Evolutionary conservation across 1,140 invertebrate species (phyloP).

Genomic region (Heterodera schachtii): DNA sequence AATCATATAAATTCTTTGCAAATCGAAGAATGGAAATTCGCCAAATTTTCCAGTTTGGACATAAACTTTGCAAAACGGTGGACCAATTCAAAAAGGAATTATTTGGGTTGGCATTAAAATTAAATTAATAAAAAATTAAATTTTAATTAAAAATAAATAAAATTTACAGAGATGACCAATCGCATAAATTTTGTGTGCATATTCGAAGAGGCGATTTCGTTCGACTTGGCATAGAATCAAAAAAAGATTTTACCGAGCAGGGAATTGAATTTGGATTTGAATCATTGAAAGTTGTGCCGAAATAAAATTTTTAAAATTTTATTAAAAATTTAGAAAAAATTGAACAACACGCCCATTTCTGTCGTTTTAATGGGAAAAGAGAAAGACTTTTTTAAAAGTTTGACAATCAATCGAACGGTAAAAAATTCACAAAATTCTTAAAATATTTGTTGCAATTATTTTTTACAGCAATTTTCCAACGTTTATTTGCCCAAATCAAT

Average conservation of each 20-base stretch:
- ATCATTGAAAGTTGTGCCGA: constrained; percentile 9
- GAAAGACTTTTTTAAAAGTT: constrained; percentile 6
- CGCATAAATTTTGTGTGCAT: constrained; percentile 28
- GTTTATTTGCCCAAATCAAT: constrained; percentile 28
- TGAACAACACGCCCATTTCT: neutral
- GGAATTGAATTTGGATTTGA: constrained; percentile 24
- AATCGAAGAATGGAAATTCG: neutral
- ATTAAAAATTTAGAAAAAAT: constrained; percentile 1
- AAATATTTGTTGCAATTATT: neutral
- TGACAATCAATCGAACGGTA: constrained; percentile 10
- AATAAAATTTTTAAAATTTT: neutral
- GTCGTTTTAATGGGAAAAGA: constrained; percentile 13
- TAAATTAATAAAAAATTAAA: neutral
- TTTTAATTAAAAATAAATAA: neutral
- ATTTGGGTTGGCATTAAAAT: neutral
- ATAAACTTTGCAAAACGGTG: neutral
- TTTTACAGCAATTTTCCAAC: neutral
- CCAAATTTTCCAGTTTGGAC: neutral
- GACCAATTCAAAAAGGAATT: neutral
- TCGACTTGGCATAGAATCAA: neutral
- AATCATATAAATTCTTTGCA: neutral
- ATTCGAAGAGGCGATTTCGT: constrained; percentile 14
- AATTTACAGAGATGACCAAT: constrained; percentile 5
- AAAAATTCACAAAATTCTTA: neutral
- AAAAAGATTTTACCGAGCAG: constrained; percentile 18